Conservation (phyloP, 2,113 vertebrate species). For the Camelus dromedarius region DNA sequence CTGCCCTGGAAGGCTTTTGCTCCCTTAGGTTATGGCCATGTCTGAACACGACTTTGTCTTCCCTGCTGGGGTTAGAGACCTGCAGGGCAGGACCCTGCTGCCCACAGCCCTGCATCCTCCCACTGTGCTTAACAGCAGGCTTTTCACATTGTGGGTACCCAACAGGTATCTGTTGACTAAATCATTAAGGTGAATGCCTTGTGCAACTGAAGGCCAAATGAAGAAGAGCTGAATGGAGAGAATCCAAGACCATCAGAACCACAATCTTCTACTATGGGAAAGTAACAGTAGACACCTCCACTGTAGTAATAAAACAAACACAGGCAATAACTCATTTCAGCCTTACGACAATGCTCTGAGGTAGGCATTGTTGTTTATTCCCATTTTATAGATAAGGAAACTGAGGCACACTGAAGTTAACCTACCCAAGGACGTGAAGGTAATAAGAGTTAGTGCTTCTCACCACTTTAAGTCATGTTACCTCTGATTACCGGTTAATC, state of each 20-base stretch:
- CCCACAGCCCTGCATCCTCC: background rate
- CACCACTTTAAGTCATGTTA: background rate
- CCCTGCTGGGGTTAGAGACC: background rate
- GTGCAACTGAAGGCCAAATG: background rate
- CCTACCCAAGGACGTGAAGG: background rate
- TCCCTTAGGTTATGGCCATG: background rate
- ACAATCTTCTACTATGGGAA: background rate
- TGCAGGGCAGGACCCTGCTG: background rate
- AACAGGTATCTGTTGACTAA: background rate
- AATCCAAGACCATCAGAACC: background rate
- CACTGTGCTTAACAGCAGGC: background rate
- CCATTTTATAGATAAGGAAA: background rate
- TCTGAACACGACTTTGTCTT: background rate
- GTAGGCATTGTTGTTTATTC: background rate
- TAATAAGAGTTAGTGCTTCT: background rate
- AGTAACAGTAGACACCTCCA: background rate
- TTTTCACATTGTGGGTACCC: background rate
- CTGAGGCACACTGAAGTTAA: background rate
- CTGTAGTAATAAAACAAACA: background rate
- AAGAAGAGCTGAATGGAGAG: background rate
- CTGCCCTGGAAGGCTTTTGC: background rate
- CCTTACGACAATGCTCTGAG: background rate
- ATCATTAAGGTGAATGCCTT: background rate
- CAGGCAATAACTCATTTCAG: background rate
- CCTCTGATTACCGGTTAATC: background rate